These are phyloP conservation scores for Eupeodes latifasciatus DNA, from an alignment of 2,888 invertebrate genomes.

Conservation along the genomic window DNA sequence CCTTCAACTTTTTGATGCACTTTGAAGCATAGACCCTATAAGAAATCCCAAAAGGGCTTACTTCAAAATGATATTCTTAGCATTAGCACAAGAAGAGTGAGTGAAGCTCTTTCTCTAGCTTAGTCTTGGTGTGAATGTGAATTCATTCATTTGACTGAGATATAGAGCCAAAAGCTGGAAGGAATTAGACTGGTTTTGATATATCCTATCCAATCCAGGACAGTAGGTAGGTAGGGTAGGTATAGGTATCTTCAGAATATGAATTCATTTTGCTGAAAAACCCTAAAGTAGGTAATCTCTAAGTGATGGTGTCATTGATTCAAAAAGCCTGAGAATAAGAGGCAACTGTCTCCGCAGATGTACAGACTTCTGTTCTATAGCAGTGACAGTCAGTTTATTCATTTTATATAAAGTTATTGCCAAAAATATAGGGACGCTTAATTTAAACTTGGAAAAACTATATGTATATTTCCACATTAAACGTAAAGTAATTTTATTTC, in stretches of 20 bases:
- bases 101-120: background rate
- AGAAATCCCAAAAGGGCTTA: slow-evolving; percentile 43
- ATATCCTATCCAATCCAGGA: background rate
- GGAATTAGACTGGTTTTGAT: slow-evolving; percentile 11
- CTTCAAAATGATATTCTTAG: slow-evolving; percentile 40
- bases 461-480: too few relatives aligned
- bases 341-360: background rate
- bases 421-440: too few relatives aligned
- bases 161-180: background rate
- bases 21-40: background rate
- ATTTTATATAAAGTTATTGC: background rate
- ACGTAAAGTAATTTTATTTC: too few relatives aligned
- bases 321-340: slow-evolving; percentile 13
- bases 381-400: background rate
- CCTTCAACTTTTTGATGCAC: slow-evolving; percentile 32
- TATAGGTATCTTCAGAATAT: background rate
- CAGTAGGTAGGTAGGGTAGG: background rate
- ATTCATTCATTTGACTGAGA: slow-evolving; percentile 4
- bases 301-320: slow-evolving; percentile 37
- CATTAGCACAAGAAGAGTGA: background rate
- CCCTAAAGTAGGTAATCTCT: slow-evolving; percentile 38
- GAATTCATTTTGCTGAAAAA: slow-evolving; percentile 22
- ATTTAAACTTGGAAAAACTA: too few relatives aligned
- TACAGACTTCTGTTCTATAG: background rate
- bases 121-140: background rate